Conservation (phyloP, 2,113 vertebrate species). For the Pycnonotus jocosus region DNA sequence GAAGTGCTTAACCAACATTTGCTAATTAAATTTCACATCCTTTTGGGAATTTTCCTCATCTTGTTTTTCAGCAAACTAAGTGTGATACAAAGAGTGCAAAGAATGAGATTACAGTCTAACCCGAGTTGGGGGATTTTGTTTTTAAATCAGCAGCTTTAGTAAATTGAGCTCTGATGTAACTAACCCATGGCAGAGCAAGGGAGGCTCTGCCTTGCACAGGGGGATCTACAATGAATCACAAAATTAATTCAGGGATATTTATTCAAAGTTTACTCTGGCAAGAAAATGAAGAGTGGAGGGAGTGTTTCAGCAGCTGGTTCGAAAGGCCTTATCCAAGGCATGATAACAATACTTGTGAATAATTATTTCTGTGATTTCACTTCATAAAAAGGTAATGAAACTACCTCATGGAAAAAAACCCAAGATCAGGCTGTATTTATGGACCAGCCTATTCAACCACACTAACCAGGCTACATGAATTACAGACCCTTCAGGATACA, state of each 20-base stretch:
- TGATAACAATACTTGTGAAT: neutral
- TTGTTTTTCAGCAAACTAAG: conserved; percentile 31
- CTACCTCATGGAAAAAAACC: neutral
- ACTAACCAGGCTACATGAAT: neutral
- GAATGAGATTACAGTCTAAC: neutral
- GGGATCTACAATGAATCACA: neutral
- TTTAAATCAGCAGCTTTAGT: neutral
- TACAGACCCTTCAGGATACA: neutral
- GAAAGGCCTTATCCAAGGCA: neutral
- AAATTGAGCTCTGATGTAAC: neutral
- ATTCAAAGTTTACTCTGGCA: neutral
- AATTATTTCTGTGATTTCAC: neutral
- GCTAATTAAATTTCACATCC: conserved; percentile 55
- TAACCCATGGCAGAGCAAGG: neutral
- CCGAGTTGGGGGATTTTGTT: neutral
- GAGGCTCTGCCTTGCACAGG: neutral
- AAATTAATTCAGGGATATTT: conserved; percentile 5
- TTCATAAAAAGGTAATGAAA: neutral
- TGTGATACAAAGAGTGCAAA: neutral
- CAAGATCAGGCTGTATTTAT: neutral
- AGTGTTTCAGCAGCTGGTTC: neutral
- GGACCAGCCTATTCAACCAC: neutral
- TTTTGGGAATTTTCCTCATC: conserved; percentile 27
- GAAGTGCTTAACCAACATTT: conserved; percentile 43
- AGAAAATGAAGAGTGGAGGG: neutral